These are phyloP conservation scores for Diplodus puntazzo DNA, from an alignment of 2,797 vertebrate species.

Conservation along the genomic window DNA sequence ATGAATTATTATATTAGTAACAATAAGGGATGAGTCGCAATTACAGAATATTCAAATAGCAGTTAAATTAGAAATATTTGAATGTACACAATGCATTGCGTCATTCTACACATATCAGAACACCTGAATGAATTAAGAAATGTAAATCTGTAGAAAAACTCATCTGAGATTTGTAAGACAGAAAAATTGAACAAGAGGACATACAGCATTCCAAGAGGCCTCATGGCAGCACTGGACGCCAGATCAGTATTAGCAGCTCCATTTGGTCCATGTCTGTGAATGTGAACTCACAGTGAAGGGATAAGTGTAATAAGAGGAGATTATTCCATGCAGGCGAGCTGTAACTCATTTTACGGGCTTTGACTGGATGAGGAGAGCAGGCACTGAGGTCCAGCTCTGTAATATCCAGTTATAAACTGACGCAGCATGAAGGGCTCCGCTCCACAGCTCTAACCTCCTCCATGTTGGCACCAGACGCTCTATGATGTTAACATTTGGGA, in stretches of 20 bases:
- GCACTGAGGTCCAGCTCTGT: constrained; percentile 67
- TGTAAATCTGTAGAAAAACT: constrained; percentile 14
- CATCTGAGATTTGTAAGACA: background rate
- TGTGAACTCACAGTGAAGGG: constrained; percentile 63
- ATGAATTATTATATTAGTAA: background rate
- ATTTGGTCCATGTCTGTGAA: constrained; percentile 63
- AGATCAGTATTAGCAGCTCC: constrained; percentile 61
- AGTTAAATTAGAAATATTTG: no score
- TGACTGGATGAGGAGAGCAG: constrained; percentile 73
- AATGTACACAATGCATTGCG: background rate
- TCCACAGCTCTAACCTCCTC: constrained; percentile 47
- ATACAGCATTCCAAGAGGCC: constrained; percentile 20
- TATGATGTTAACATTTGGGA: constrained; percentile 72
- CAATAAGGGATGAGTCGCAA: no score
- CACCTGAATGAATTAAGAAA: background rate
- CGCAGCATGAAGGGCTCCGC: constrained; percentile 60
- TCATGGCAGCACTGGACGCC: constrained; percentile 32
- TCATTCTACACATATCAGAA: background rate
- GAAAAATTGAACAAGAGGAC: constrained; percentile 25
- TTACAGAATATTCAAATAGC: no score
- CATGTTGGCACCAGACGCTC: constrained; percentile 56
- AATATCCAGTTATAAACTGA: constrained; percentile 75
- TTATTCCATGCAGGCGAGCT: constrained; percentile 73
- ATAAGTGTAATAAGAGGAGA: constrained; percentile 78
- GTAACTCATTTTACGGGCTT: constrained; percentile 77